Conservation (phyloP, 2,888 invertebrate genomes). For the Dioctria linearis region DNA sequence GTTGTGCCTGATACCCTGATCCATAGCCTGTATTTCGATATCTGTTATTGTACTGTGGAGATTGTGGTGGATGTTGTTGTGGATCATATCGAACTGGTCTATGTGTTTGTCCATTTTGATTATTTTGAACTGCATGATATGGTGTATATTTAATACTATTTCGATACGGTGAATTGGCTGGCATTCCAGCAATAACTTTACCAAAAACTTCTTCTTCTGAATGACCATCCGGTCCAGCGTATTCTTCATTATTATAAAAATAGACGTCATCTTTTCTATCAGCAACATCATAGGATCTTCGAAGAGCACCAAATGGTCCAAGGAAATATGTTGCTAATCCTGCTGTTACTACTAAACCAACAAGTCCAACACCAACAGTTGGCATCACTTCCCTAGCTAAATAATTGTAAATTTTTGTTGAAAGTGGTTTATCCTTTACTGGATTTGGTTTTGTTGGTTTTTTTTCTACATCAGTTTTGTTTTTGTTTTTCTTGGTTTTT, state of each 20-base stretch:
- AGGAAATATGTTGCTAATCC: slow-evolving; percentile 81
- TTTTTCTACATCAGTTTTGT: slow-evolving; percentile 56
- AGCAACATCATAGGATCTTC: slow-evolving; percentile 77
- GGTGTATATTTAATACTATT: slow-evolving; percentile 67
- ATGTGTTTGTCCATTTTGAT: slow-evolving; percentile 16
- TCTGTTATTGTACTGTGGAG: slow-evolving; percentile 39
- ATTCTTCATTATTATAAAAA: slow-evolving; percentile 79
- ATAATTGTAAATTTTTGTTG: slow-evolving; percentile 84
- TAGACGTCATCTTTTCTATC: slow-evolving; percentile 78
- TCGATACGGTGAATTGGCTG: slow-evolving; percentile 72
- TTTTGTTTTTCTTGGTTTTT: slow-evolving; percentile 58
- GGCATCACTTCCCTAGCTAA: slow-evolving; percentile 86
- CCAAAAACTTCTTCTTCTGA: slow-evolving; percentile 85
- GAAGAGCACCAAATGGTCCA: slow-evolving; percentile 80
- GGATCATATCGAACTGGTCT: slow-evolving; percentile 69
- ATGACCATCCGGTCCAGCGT: slow-evolving; percentile 77
- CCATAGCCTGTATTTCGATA: slow-evolving; percentile 27
- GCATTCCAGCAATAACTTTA: slow-evolving; percentile 82
- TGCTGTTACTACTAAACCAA: slow-evolving; percentile 81
- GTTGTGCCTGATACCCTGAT: slow-evolving; percentile 41
- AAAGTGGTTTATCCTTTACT: slow-evolving; percentile 74
- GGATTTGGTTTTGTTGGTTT: slow-evolving; percentile 57
- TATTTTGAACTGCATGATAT: slow-evolving; percentile 53
- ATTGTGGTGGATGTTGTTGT: slow-evolving; percentile 66
- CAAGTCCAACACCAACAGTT: slow-evolving; percentile 83